A percentile compares a stretch with the other conserved stretches of the same genome.
Evolutionary conservation across 2,888 invertebrate species (phyloP).

Genomic region (Drosophila flavopinicola): DNA sequence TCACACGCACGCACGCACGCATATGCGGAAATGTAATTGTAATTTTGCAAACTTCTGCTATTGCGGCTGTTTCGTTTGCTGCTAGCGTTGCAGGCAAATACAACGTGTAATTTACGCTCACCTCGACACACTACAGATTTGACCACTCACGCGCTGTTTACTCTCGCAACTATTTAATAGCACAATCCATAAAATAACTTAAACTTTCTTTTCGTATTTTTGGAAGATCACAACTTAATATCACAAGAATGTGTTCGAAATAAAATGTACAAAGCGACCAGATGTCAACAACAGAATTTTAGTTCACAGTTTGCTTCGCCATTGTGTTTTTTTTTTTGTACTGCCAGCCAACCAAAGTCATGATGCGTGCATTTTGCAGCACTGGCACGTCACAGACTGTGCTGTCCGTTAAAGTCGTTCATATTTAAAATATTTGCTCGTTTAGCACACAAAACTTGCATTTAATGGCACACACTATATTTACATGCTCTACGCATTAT

Average conservation of each 20-base stretch:
- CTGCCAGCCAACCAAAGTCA: conserved; percentile 56
- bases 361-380: conserved; percentile 44
- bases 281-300: conserved; percentile 75
- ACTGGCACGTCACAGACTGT: conserved; percentile 26
- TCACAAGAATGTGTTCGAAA: conserved; percentile 68
- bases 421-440: conserved; percentile 10
- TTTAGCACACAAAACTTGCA: neutral
- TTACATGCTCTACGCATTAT: neutral
- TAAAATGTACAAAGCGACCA: conserved; percentile 70
- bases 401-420: conserved; percentile 47
- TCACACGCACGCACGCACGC: conserved; percentile 31
- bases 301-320: conserved; percentile 70
- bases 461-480: neutral
- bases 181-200: conserved; percentile 66
- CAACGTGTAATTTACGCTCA: conserved; percentile 60
- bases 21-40: conserved; percentile 70
- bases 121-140: conserved; percentile 52
- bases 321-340: conserved; percentile 62
- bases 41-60: conserved; percentile 41
- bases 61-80: too few species aligned
- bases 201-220: conserved; percentile 35
- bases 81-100: conserved; percentile 28
- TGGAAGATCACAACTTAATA: conserved; percentile 73
- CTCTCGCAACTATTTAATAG: conserved; percentile 52
- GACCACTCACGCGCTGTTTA: conserved; percentile 40